Evolutionary conservation across 1,140 invertebrate species (phyloP).

Genomic region (Megathymus violae): DNA sequence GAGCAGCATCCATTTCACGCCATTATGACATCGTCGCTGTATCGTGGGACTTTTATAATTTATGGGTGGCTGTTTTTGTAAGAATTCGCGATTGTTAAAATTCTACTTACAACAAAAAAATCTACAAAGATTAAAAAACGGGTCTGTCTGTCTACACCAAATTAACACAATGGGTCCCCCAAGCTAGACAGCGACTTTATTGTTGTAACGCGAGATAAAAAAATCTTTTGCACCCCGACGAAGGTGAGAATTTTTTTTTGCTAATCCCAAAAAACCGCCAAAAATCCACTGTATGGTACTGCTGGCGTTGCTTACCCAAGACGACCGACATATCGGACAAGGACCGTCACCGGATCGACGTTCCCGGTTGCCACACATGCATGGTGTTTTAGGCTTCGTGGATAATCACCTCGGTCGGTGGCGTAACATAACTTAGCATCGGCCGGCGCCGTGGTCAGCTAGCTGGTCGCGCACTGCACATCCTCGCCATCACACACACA

Average conservation of each 20-base stretch:
- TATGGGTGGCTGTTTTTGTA: conserved; percentile 11
- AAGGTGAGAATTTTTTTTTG: conserved; percentile 54
- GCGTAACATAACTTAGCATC: conserved; percentile 79
- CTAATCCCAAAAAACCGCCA: conserved; percentile 65
- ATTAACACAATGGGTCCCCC: conserved; percentile 55
- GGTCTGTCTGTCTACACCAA: conserved; percentile 40
- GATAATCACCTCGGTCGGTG: conserved; percentile 81
- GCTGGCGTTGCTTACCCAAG: conserved; percentile 69
- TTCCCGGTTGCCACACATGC: conserved; percentile 46
- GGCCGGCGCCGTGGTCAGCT: conserved; percentile 75
- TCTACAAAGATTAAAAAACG: conserved; percentile 32
- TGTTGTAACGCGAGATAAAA: conserved; percentile 70
- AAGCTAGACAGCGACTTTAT: conserved; percentile 64
- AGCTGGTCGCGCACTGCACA: conserved; percentile 71
- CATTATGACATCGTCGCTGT: not conserved
- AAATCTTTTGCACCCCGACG: conserved; percentile 46
- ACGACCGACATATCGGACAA: conserved; percentile 52
- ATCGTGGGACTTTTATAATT: conserved; percentile 17
- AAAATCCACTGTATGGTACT: conserved; percentile 48
- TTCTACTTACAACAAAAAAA: conserved; percentile 24
- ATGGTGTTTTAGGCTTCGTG: conserved; percentile 65
- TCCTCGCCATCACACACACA: conserved; percentile 72
- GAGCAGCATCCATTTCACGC: not conserved
- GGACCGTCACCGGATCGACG: conserved; percentile 45
- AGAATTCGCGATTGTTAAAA: conserved; percentile 14